These are phyloP conservation scores for Pelochelys cantorii DNA, from an alignment of 2,797 vertebrate species.

Conservation along the genomic window DNA sequence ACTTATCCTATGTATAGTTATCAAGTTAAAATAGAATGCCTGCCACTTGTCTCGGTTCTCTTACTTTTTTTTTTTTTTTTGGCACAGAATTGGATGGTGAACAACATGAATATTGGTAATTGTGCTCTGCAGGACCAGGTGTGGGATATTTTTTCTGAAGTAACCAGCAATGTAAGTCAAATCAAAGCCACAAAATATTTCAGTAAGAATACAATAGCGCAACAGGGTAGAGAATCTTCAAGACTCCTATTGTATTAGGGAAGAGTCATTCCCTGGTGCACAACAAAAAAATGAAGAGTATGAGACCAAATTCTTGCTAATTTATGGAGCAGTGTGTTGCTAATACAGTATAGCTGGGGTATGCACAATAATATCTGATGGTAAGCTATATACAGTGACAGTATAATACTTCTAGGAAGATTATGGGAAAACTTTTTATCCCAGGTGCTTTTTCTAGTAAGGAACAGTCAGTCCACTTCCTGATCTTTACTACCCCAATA, in stretches of 20 bases:
- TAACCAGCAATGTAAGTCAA: conserved; percentile 84
- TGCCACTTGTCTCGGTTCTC: not conserved
- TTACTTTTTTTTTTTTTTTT: not conserved
- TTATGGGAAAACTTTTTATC: not conserved
- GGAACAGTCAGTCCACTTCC: not conserved
- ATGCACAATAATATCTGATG: not conserved
- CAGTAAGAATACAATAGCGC: not conserved
- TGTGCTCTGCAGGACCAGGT: conserved; percentile 88
- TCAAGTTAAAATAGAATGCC: not conserved
- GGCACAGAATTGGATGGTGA: conserved; percentile 96
- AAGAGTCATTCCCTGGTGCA: not conserved
- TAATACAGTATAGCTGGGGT: not conserved
- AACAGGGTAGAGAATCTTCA: not conserved
- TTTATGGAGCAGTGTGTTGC: not conserved
- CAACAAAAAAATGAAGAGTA: not conserved
- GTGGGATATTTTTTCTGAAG: conserved; percentile 90
- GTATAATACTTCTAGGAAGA: not conserved
- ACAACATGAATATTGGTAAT: conserved; percentile 89
- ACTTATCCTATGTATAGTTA: not conserved
- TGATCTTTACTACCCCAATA: not conserved
- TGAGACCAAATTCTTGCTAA: not conserved
- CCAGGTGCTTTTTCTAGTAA: not conserved
- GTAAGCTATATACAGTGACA: not conserved
- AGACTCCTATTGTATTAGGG: not conserved
- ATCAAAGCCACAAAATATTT: not conserved